Evolutionary conservation across 2,113 vertebrate genomes (phyloP).

Genomic region (Prionailurus bengalensis): DNA sequence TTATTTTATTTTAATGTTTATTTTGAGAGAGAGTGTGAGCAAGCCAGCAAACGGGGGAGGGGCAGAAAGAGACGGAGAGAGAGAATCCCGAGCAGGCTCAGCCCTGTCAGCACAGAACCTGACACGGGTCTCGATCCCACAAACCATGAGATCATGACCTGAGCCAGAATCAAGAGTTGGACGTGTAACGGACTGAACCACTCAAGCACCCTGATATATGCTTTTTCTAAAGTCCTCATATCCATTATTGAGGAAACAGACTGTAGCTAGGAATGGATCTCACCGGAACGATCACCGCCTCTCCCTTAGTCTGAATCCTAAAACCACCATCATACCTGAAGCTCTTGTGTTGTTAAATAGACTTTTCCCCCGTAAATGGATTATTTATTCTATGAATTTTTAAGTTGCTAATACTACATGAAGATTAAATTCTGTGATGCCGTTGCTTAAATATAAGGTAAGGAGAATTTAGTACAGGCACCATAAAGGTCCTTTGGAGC

Average conservation of each 20-base stretch:
- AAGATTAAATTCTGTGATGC: background rate
- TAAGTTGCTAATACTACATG: background rate
- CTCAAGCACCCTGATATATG: background rate
- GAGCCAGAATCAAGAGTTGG: too few relatives aligned
- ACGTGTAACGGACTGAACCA: too few relatives aligned
- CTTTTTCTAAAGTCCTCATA: background rate
- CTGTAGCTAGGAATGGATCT: background rate
- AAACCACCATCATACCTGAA: background rate
- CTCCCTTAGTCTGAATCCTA: background rate
- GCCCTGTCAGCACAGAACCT: too few relatives aligned
- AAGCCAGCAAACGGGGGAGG: too few relatives aligned
- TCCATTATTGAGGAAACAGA: background rate
- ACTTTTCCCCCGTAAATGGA: background rate
- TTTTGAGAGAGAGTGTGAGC: too few relatives aligned
- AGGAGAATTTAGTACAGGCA: background rate
- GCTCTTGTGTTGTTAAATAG: background rate
- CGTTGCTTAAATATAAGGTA: conserved; percentile 33
- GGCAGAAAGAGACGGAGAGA: too few relatives aligned
- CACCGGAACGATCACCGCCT: background rate
- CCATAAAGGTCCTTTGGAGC: background rate
- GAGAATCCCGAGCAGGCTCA: too few relatives aligned
- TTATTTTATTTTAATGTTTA: too few relatives aligned
- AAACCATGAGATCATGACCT: too few relatives aligned
- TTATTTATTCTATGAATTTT: background rate
- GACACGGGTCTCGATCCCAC: too few relatives aligned